A percentile compares a stretch with the other conserved stretches of the same genome.
Evolutionary conservation across 2,113 vertebrate genomes (phyloP).

Genomic region (Speoplatyrhinus poulsoni): DNA sequence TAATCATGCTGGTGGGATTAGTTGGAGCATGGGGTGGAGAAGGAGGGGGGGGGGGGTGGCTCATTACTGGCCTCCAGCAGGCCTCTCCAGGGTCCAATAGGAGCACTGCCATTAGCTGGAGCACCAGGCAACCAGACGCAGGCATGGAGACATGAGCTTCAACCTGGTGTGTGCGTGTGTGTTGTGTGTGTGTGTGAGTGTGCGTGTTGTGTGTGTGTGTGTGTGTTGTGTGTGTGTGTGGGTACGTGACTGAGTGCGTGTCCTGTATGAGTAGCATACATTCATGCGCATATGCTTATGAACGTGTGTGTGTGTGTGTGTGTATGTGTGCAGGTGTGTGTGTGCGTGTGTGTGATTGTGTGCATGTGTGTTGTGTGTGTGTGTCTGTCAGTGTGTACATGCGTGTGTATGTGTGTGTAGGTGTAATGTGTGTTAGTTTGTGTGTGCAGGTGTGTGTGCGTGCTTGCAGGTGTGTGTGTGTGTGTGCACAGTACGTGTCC

Average conservation of each 20-base stretch:
- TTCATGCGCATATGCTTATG: not conserved
- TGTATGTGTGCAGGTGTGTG: not conserved
- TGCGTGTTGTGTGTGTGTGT: not conserved
- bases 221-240: not conserved
- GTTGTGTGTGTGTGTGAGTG: not conserved
- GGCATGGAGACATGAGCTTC: constrained; percentile 31
- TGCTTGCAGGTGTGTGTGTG: too few species aligned
- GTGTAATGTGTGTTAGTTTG: not conserved
- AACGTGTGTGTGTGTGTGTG: not conserved
- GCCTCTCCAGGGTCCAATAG: constrained; percentile 59
- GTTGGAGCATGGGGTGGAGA: constrained; percentile 29
- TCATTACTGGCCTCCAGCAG: constrained; percentile 65
- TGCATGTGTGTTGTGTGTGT: too few species aligned
- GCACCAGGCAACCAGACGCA: constrained; percentile 39
- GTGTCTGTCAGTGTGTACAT: too few species aligned
- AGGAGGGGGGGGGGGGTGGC: constrained; percentile 37
- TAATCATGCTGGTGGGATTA: constrained; percentile 68
- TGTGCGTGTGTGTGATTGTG: too few species aligned
- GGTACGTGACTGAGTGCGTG: not conserved
- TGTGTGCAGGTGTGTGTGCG: too few species aligned
- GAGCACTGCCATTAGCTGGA: constrained; percentile 49
- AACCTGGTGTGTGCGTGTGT: not conserved
- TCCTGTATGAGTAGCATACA: constrained; percentile 1
- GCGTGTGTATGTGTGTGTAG: too few species aligned
- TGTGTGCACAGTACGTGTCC: not conserved